Percentiles rank a stretch among this genome's conserved stretches.
These are phyloP conservation scores for Brotula barbata DNA, from an alignment of 2,797 vertebrate species.

Conservation along the genomic window DNA sequence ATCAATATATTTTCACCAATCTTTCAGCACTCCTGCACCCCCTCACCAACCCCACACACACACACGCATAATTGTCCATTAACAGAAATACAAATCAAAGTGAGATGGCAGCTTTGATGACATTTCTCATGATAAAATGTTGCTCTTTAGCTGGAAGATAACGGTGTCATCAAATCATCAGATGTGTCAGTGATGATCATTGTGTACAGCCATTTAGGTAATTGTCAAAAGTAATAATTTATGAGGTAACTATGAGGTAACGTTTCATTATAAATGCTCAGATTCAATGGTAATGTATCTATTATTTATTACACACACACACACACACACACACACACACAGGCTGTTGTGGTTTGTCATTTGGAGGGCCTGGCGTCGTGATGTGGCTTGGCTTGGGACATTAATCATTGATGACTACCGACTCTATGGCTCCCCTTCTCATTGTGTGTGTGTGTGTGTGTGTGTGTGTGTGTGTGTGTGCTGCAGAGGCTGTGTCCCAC, in stretches of 20 bases:
- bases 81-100: conserved; percentile 1
- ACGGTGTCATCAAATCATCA: conserved; percentile 18
- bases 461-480: conserved; percentile 24
- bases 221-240: neutral
- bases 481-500: conserved; percentile 21
- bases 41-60: neutral
- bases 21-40: neutral
- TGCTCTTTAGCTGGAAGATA: conserved; percentile 9
- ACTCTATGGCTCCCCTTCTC: conserved; percentile 52
- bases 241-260: neutral
- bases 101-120: conserved; percentile 9
- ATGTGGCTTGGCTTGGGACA: conserved; percentile 77
- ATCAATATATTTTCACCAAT: too few relatives aligned
- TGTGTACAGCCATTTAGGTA: neutral
- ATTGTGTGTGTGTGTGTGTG: too few relatives aligned
- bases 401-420: conserved; percentile 77
- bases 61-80: neutral
- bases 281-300: conserved; percentile 39
- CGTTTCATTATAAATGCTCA: conserved; percentile 18
- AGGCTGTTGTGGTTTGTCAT: conserved; percentile 61
- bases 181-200: conserved; percentile 8
- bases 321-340: conserved; percentile 23
- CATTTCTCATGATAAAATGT: neutral
- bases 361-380: conserved; percentile 62
- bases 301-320: conserved; percentile 23